phyloP scores from a whole-genome alignment of 53 echinoderm and acorn worm genomes.

The Temnopleurus reevesii region DNA sequence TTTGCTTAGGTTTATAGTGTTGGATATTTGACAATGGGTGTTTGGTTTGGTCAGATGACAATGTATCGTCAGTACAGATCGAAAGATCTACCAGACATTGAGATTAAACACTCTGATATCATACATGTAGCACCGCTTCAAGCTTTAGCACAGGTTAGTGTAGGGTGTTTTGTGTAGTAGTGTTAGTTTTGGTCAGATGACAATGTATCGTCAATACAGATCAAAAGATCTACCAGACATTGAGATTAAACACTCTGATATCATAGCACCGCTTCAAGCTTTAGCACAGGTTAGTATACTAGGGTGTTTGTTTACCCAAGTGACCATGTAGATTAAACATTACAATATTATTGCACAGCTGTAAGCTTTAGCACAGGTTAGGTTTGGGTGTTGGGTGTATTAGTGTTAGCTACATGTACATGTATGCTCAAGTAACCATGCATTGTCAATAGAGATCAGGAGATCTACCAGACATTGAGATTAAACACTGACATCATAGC shows the following conservation, averaged over 20 bases:
- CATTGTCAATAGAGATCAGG: slow-evolving; percentile 76
- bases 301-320: no score
- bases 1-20: not conserved
- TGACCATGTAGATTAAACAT: no score
- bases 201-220: slow-evolving; percentile 86
- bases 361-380: slow-evolving; percentile 90
- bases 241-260: slow-evolving; percentile 89
- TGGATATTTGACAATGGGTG: not conserved
- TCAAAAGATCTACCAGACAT: slow-evolving; percentile 91
- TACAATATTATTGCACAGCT: slow-evolving; percentile 86
- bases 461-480: slow-evolving; percentile 88
- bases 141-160: slow-evolving; percentile 86
- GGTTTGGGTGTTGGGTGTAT: no score
- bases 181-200: slow-evolving; percentile 68
- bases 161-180: not conserved
- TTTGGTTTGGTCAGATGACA: slow-evolving; percentile 64
- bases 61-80: slow-evolving; percentile 77
- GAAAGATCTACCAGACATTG: slow-evolving; percentile 86
- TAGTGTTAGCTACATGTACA: no score
- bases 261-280: slow-evolving; percentile 95
- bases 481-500: slow-evolving; percentile 85
- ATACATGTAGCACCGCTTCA: slow-evolving; percentile 87
- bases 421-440: slow-evolving; percentile 76
- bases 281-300: slow-evolving; percentile 84
- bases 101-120: slow-evolving; percentile 68